Evolutionary conservation across 1,140 invertebrate species (phyloP).

Genomic region (Rhagoletis zephyria): DNA sequence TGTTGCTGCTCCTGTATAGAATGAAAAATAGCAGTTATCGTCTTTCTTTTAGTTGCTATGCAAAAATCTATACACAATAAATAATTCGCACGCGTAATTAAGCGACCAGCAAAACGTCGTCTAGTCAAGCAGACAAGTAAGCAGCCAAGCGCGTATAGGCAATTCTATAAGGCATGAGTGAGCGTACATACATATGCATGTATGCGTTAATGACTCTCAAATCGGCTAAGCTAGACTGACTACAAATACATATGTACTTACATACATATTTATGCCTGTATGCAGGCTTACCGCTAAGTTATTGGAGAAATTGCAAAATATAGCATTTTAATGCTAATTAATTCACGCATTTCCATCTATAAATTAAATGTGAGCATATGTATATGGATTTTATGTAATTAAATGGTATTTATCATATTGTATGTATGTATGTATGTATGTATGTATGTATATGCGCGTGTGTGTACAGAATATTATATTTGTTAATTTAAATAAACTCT

Average conservation of each 20-base stretch:
- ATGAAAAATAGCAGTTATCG: no score
- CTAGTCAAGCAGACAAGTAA: not conserved
- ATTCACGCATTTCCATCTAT: not conserved
- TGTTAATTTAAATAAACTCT: not conserved
- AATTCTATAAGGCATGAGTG: no score
- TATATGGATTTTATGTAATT: no score
- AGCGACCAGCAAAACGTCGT: not conserved
- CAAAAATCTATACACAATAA: not conserved
- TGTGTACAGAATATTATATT: not conserved
- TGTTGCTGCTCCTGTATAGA: no score
- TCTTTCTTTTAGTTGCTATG: no score
- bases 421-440: not conserved
- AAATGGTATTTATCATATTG: no score
- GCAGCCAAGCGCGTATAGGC: not conserved
- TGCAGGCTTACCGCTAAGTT: not conserved
- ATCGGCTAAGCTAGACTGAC: not conserved
- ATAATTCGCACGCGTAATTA: not conserved
- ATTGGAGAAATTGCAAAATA: not conserved
- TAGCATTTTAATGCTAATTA: not conserved
- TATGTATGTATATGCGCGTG: not conserved
- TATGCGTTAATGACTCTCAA: conserved; percentile 28
- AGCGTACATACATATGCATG: not conserved
- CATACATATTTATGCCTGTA: no score
- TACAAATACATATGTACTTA: not conserved
- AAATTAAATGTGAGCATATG: not conserved